phyloP scores from a whole-genome alignment of 1,140 invertebrate species.

The Pachypeltis micranthus region DNA sequence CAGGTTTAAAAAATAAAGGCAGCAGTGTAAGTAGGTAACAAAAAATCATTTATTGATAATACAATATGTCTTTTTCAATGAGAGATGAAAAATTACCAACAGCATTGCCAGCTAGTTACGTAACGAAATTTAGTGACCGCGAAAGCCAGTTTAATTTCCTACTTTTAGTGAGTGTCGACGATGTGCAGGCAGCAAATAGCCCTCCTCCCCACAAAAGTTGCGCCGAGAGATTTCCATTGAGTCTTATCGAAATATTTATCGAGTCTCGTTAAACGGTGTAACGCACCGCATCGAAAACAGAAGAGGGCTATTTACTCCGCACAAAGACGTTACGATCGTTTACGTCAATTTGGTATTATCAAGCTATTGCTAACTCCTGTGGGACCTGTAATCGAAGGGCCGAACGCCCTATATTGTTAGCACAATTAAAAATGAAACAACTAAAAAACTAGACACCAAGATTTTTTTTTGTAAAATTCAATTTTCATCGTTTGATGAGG shows the following conservation, averaged over 20 bases:
- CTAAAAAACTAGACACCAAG: not conserved
- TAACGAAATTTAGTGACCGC: not conserved
- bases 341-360: not conserved
- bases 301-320: too few relatives aligned
- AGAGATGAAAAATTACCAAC: slow-evolving; percentile 21
- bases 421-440: not conserved
- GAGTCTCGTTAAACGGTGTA: not conserved
- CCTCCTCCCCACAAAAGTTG: not conserved
- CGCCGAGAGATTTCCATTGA: not conserved
- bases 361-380: not conserved
- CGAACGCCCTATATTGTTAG: not conserved
- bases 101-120: slow-evolving; percentile 18
- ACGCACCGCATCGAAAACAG: too few relatives aligned
- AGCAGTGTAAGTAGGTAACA: slow-evolving; percentile 15
- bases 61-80: slow-evolving; percentile 22
- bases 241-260: not conserved
- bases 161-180: not conserved
- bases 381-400: not conserved
- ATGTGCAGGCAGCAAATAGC: not conserved
- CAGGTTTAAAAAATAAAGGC: too few relatives aligned
- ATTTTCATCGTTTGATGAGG: not conserved
- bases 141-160: slow-evolving; percentile 2
- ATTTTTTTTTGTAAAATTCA: not conserved
- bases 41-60: slow-evolving; percentile 20
- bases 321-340: too few relatives aligned